Conservation (phyloP, 2,113 vertebrate species). For the Mus spicilegus region DNA sequence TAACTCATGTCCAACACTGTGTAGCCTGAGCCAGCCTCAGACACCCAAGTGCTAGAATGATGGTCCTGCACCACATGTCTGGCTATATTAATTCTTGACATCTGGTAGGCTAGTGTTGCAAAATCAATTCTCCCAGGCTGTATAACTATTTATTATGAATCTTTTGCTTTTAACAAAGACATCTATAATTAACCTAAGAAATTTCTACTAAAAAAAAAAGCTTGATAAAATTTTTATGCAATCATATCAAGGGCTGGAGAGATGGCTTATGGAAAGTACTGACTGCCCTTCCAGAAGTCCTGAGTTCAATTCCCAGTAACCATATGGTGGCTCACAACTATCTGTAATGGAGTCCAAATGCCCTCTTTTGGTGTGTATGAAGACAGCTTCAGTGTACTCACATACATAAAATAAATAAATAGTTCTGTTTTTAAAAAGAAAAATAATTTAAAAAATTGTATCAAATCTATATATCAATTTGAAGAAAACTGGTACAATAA, state of each 20-base stretch:
- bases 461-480: not conserved
- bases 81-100: conserved; percentile 18
- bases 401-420: too few relatives aligned
- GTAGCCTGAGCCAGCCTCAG: not conserved
- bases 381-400: too few relatives aligned
- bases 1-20: not conserved
- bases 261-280: too few relatives aligned
- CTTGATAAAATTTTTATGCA: not conserved
- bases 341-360: too few relatives aligned
- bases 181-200: not conserved
- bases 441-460: not conserved
- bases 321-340: too few relatives aligned
- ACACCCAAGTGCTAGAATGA: not conserved
- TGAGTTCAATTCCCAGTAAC: too few relatives aligned
- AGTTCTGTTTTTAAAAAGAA: too few relatives aligned
- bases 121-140: not conserved
- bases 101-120: not conserved
- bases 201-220: not conserved
- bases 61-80: not conserved
- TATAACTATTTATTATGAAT: not conserved
- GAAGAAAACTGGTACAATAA: not conserved
- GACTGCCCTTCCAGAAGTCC: too few relatives aligned
- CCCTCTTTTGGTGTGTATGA: too few relatives aligned
- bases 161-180: conserved; percentile 16
- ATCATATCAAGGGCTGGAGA: too few relatives aligned